phyloP scores from a whole-genome alignment of 2,113 vertebrate species.

The Sarotherodon lohbergeri region DNA sequence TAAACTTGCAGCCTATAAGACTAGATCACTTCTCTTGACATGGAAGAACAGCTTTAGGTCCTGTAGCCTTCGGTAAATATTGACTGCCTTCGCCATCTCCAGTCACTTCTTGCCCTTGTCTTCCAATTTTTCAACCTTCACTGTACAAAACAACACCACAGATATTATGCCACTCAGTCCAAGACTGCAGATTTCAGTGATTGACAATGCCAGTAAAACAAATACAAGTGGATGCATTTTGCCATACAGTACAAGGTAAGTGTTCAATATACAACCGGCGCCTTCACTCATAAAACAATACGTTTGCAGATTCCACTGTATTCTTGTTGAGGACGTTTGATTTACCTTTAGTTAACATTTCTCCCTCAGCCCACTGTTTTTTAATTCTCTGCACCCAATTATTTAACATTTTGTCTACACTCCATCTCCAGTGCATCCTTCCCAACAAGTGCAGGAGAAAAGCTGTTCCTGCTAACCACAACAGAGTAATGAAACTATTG shows the following conservation, averaged over 20 bases:
- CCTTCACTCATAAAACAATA: neutral
- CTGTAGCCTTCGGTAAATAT: slow-evolving; percentile 23
- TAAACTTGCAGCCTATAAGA: neutral
- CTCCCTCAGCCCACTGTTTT: neutral
- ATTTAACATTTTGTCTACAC: neutral
- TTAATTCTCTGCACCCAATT: neutral
- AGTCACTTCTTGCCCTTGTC: neutral
- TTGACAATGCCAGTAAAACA: neutral
- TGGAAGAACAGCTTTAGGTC: neutral
- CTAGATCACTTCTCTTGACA: slow-evolving; percentile 3
- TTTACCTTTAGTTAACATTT: neutral
- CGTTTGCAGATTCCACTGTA: neutral
- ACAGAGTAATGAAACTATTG: slow-evolving; percentile 42
- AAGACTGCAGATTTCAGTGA: neutral
- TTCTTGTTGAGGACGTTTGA: neutral
- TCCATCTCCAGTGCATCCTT: neutral
- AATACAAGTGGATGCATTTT: neutral
- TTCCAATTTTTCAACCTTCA: neutral
- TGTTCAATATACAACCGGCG: neutral
- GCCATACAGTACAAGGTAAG: neutral
- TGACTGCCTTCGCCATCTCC: neutral
- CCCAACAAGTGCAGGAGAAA: neutral
- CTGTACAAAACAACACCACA: neutral
- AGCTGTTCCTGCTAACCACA: neutral
- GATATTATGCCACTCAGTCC: neutral